Conservation (phyloP, 2,888 invertebrate species). For the Gortyna flavago region DNA sequence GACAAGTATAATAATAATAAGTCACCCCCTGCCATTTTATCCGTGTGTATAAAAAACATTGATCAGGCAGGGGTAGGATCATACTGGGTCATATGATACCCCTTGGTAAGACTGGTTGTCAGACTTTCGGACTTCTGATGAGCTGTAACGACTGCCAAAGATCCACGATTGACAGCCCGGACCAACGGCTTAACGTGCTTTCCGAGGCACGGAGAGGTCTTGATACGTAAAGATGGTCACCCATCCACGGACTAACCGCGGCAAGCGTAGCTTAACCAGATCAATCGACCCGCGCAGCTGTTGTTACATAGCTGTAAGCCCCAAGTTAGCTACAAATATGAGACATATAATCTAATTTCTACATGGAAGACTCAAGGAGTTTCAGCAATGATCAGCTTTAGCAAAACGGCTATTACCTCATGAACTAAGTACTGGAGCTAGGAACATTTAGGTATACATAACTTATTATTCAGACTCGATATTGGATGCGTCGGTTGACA, state of each 20-base stretch:
- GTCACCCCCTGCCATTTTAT: too few relatives aligned
- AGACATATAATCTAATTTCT: not conserved
- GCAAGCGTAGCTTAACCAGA: not conserved
- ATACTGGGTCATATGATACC: too few relatives aligned
- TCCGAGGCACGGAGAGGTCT: not conserved
- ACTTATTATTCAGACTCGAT: constrained; percentile 26
- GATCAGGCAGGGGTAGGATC: too few relatives aligned
- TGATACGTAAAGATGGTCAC: not conserved
- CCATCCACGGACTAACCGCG: not conserved
- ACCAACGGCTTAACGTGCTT: not conserved
- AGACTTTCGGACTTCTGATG: not conserved
- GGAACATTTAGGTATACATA: not conserved
- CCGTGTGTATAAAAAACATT: too few relatives aligned
- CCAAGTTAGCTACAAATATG: not conserved
- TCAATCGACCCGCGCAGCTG: not conserved
- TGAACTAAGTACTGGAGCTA: not conserved
- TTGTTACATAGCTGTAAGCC: not conserved
- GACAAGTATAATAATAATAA: not conserved
- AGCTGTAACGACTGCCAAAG: too few relatives aligned
- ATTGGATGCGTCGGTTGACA: constrained; percentile 17
- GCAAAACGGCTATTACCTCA: not conserved
- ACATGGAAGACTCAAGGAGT: not conserved
- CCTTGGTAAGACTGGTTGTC: too few relatives aligned
- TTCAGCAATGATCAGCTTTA: not conserved
- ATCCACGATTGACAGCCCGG: not conserved